Percentiles rank a stretch among this genome's conserved stretches.
These are phyloP conservation scores for Onychomys arenicola DNA, from an alignment of 2,797 vertebrate species.

Conservation along the genomic window DNA sequence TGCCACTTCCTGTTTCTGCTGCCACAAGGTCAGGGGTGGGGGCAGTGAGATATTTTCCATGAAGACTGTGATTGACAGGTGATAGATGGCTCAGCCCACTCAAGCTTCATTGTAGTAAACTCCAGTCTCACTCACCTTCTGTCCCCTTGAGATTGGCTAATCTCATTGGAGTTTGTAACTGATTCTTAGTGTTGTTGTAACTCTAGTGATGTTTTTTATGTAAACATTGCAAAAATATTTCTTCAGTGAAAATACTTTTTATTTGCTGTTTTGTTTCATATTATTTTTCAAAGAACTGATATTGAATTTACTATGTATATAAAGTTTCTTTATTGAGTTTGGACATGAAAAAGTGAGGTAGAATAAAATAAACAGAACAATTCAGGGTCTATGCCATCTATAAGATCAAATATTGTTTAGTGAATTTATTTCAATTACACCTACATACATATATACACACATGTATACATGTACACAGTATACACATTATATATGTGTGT, in stretches of 20 bases:
- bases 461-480: not conserved
- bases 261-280: not conserved
- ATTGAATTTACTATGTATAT: not conserved
- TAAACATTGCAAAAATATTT: not conserved
- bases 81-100: not conserved
- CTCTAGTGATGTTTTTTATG: not conserved
- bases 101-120: not conserved
- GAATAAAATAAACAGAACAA: not conserved
- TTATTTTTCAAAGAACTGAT: not conserved
- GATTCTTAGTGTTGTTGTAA: not conserved
- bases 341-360: not conserved
- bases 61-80: not conserved
- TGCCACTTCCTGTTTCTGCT: not conserved
- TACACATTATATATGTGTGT: not conserved
- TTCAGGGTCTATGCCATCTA: not conserved
- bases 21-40: not conserved
- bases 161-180: not conserved
- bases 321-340: not conserved
- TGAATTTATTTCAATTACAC: not conserved
- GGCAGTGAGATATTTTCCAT: not conserved
- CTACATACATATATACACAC: no score
- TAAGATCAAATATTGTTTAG: not conserved
- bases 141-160: not conserved
- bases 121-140: not conserved
- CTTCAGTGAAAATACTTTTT: not conserved